Base-by-base conservation (phyloP, 1,140 invertebrate genomes). In the Arion vulgaris region DNA sequence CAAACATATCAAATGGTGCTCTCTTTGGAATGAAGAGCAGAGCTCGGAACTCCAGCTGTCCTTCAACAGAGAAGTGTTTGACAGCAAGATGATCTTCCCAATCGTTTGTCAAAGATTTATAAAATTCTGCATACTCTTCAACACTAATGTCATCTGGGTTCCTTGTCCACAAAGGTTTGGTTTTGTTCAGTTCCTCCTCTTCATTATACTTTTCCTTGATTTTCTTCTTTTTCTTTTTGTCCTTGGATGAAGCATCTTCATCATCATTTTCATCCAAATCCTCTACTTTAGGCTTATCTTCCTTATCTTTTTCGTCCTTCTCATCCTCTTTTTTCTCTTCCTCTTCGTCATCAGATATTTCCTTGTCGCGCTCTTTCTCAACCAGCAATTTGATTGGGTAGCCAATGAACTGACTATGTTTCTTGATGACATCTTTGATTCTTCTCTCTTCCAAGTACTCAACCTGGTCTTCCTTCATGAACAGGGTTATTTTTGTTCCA, bases 11-110 rank as follows among this genome's bases (percentile, higher is more conserved):
- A 91, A 99, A 99, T 62, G 98, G 98, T 66, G 98, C 97, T 53
- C 98, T 94, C 85, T 97, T 95, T 36, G 98, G 98, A 13, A 98
- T 95, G 90, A 99, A 99, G 4, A 99, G 94, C 1, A 99, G 94
- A 66, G 98, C 98, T 86, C 97, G 94, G 95, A 99, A 99, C 93
- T 99, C 98, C 11, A 99, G 93, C 90, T 99, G 98, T 88, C 98
- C 98, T 93, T 99, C 98, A 45, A 99, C 98, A 4, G 97, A 98
- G 95, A 99, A 99, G 92, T 99, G 98, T 92, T 99, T 99, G 0
- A 99, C 98, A 82, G 98, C 98, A 71, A 99, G 93, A 94, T 99
- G 98, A 90, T 99, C 98, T 93, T 99, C 98, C 98, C 98, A 99
- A 92, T 99, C 98, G 89, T 99, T 99, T 84, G 98, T 98, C 23